Conservation (phyloP, 1,140 invertebrate genomes). For the Laupala kohalensis region DNA sequence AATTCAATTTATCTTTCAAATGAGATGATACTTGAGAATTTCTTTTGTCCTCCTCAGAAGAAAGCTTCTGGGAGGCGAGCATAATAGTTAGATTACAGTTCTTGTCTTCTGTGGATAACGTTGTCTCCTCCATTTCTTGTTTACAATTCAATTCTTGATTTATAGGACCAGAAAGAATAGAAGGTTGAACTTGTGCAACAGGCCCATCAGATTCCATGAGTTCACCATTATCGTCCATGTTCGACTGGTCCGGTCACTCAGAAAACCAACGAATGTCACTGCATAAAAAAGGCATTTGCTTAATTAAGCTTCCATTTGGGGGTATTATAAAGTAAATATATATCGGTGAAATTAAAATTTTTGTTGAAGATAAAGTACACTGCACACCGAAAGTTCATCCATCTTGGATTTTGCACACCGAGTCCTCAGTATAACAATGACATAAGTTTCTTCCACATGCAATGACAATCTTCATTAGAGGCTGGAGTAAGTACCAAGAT, state of each 20-base stretch:
- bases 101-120: slow-evolving; percentile 3
- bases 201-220: slow-evolving; percentile 5
- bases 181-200: slow-evolving; percentile 8
- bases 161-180: background rate
- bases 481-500: too few relatives aligned
- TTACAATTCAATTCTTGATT: slow-evolving; percentile 4
- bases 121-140: slow-evolving; percentile 1
- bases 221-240: slow-evolving; percentile 6
- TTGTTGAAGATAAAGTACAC: background rate
- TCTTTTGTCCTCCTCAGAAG: background rate
- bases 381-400: background rate
- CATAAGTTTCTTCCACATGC: too few relatives aligned
- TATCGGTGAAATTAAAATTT: background rate
- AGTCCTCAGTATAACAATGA: too few relatives aligned
- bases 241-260: background rate
- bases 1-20: slow-evolving; percentile 10
- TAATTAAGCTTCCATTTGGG: background rate
- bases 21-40: slow-evolving; percentile 8
- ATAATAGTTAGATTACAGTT: slow-evolving; percentile 7
- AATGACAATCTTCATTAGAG: too few relatives aligned
- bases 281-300: background rate
- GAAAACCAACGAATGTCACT: background rate
- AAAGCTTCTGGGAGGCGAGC: background rate
- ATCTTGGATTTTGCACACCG: slow-evolving; percentile 7
- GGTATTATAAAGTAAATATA: background rate